Percentiles rank a stretch among this genome's conserved stretches.
Conservation (phyloP, 2,888 invertebrate species). For the Tetramorium bicarinatum region DNA sequence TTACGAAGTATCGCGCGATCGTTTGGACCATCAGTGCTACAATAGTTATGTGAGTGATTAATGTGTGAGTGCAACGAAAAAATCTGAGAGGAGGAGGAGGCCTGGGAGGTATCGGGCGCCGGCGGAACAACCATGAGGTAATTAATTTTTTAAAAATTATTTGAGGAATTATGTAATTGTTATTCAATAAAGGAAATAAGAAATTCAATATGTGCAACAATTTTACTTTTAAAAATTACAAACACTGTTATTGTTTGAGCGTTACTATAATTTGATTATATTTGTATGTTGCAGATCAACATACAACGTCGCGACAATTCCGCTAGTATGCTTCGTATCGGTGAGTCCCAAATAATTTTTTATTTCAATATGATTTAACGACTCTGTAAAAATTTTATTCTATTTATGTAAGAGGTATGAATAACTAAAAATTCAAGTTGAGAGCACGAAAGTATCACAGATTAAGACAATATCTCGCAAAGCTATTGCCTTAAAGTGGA, state of each 20-base stretch:
- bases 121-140: not conserved
- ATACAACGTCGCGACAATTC: not conserved
- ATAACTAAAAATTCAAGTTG: not conserved
- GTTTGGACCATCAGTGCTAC: too few relatives aligned
- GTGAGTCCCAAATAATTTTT: not conserved
- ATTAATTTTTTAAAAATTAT: not conserved
- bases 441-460: not conserved
- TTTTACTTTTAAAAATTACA: not conserved
- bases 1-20: not conserved
- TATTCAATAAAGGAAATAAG: not conserved
- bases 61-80: not conserved
- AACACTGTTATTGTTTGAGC: too few relatives aligned
- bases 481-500: constrained; percentile 1
- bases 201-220: not conserved
- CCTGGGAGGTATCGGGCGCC: not conserved
- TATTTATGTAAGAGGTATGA: not conserved
- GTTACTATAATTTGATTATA: not conserved
- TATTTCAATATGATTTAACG: not conserved
- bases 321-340: not conserved
- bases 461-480: not conserved
- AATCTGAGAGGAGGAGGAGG: not conserved
- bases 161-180: not conserved
- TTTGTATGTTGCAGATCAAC: not conserved
- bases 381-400: not conserved
- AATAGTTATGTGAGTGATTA: not conserved